These are phyloP conservation scores for Betta splendens DNA, from an alignment of 2,797 vertebrate genomes.

Conservation along the genomic window DNA sequence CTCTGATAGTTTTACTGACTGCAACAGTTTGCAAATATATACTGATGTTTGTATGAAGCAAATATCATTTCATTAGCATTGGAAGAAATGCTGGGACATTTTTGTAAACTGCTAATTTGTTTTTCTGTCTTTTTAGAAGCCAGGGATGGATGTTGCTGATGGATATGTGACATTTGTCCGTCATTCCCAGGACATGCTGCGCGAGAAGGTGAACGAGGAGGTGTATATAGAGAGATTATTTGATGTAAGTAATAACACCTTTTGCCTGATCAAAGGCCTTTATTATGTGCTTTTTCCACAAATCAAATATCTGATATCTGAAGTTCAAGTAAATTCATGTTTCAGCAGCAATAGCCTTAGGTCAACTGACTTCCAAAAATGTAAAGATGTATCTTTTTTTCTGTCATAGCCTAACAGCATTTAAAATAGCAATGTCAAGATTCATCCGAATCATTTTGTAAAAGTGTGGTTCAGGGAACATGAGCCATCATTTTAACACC, in stretches of 20 bases:
- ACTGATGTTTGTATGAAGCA: not conserved
- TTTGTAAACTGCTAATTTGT: not conserved
- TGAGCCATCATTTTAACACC: no score
- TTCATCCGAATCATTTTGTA: no score
- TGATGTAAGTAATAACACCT: constrained; percentile 89
- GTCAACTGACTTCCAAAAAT: no score
- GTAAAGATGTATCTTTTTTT: no score
- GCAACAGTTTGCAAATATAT: not conserved
- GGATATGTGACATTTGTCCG: constrained; percentile 98
- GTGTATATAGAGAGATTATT: constrained; percentile 99
- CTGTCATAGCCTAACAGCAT: no score
- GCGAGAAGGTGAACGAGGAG: constrained; percentile 99
- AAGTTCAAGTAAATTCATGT: no score
- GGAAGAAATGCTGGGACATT: not conserved
- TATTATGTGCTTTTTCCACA: no score
- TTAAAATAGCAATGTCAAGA: no score
- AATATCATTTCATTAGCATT: not conserved
- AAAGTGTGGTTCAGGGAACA: no score
- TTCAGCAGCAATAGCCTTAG: no score
- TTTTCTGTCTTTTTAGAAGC: constrained; percentile 85
- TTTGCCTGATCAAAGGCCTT: not conserved
- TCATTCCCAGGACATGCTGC: constrained; percentile 98
- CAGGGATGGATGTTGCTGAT: constrained; percentile 98
- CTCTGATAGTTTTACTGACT: no score
- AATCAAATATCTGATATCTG: no score